A percentile compares a stretch with the other conserved stretches of the same genome.
These are phyloP conservation scores for Amazona guildingii DNA, from an alignment of 2,113 vertebrate species.

Conservation along the genomic window DNA sequence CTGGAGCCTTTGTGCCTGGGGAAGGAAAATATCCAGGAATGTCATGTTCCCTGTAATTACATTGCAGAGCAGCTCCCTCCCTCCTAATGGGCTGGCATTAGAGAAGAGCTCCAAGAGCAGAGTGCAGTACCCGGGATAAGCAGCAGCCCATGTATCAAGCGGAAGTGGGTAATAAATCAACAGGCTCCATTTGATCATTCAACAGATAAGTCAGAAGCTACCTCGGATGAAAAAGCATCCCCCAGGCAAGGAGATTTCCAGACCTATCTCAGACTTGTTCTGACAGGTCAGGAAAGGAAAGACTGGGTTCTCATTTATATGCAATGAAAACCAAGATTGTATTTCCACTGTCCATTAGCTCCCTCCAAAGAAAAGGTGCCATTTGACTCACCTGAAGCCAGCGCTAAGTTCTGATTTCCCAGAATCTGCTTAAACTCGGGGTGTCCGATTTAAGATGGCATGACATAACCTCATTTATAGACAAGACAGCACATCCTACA, in stretches of 20 bases:
- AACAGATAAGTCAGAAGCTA: constrained; percentile 8
- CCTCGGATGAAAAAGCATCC: not conserved
- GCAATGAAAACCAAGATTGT: not conserved
- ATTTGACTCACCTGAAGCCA: not conserved
- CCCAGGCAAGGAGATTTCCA: not conserved
- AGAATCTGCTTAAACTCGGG: not conserved
- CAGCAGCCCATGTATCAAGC: constrained; percentile 35
- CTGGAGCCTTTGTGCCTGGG: not conserved
- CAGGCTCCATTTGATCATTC: not conserved
- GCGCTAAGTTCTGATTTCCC: not conserved
- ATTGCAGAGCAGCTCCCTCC: not conserved
- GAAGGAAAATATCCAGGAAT: not conserved
- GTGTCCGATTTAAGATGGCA: not conserved
- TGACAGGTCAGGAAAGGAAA: not conserved
- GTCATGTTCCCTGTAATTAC: not conserved
- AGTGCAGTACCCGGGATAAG: not conserved
- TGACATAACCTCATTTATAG: not conserved
- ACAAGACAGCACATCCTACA: not conserved
- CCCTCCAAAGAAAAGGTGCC: not conserved
- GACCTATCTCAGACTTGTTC: not conserved
- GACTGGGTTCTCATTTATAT: not conserved
- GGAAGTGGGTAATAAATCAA: constrained; percentile 33
- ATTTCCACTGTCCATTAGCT: not conserved
- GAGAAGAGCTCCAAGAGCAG: not conserved
- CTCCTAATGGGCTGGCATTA: not conserved